Evolutionary conservation across 2,888 invertebrate genomes (phyloP), one percentile per base, ranked within the genome.

Genomic region (Orthosia gothica): DNA sequence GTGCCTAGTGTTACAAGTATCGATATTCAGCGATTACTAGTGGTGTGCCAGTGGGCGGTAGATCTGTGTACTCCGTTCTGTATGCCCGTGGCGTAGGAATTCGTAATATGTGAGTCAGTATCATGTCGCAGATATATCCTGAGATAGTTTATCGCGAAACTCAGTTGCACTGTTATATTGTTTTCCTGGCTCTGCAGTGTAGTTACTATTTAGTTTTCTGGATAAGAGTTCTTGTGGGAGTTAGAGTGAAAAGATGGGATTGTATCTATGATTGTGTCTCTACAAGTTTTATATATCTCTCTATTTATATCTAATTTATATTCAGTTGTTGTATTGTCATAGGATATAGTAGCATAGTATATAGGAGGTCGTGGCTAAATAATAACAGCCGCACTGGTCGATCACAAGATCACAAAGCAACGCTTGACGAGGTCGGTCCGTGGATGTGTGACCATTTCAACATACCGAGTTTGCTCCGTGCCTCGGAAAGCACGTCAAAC

Each of bases 41-140:
- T 20, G 72, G 18, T 72, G 49, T 71, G 45, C 49, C 9, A 74
- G 80, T 79, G 69, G 77, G 82, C 62, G 68, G 72, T 40, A 64
- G 76, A 82, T 63, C 82, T 81, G 76, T 63, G 63, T 40, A 40
- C 59, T 40, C 32, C 40, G 55, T 16, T 80, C 70, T 67, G 79
- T 82, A 85, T 81, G 78, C 87, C 55, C 26, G 72, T 67, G 66
- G 50, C 80, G 77, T 75, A 74, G 67, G 71, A 80, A 79, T 85
- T 76, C 81, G 75, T 81, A 81, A 74, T 88, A 83, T 86, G 84
- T 86, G 84, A 86, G 79, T 83, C 86, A 83, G 76, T 86, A 88
- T 84, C 77, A 76, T 74, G 86, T 83, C 70, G 77, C 61, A 66
- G 78, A 71, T 74, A 79, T 65, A 79, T 68, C 66, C n/a, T 66